Evolutionary conservation across 2,797 vertebrate genomes (phyloP).

Genomic region (Enoplosus armatus): DNA sequence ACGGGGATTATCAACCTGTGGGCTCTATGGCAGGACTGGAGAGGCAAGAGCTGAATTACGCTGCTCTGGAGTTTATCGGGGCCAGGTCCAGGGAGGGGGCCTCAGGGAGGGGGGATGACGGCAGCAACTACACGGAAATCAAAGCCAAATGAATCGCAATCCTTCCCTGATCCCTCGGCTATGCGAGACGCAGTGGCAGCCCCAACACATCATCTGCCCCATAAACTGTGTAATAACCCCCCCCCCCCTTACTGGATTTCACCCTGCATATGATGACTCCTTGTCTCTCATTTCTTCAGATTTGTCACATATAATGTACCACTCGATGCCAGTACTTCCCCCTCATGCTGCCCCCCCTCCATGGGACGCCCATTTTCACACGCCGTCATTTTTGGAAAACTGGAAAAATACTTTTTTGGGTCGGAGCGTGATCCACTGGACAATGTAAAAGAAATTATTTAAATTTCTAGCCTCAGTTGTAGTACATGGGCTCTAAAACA

Average conservation of each 20-base stretch:
- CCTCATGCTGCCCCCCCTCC: constrained; percentile 42
- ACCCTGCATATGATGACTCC: constrained; percentile 51
- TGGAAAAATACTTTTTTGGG: constrained; percentile 58
- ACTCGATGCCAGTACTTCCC: constrained; percentile 28
- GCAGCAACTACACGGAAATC: constrained; percentile 87
- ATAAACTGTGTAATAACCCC: constrained; percentile 57
- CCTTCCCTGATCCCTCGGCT: constrained; percentile 88
- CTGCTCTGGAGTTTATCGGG: constrained; percentile 84
- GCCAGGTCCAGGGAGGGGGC: constrained; percentile 82
- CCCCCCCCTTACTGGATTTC: constrained; percentile 48
- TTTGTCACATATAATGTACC: constrained; percentile 50
- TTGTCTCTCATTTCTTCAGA: constrained; percentile 53
- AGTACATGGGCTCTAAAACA: constrained; percentile 46
- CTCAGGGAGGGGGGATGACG: constrained; percentile 85
- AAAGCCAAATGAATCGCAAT: constrained; percentile 89
- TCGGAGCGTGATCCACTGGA: constrained; percentile 60
- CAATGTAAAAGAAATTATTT: constrained; percentile 57
- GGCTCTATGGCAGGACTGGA: constrained; percentile 85
- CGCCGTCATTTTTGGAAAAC: constrained; percentile 53
- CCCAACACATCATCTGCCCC: constrained; percentile 48
- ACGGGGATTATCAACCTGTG: constrained; percentile 87
- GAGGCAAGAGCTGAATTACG: constrained; percentile 88
- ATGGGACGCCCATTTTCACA: constrained; percentile 47
- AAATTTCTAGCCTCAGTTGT: constrained; percentile 43
- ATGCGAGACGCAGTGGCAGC: constrained; percentile 82